These are phyloP conservation scores for Nixonia krombeini DNA, from an alignment of 1,140 invertebrate species.

Conservation along the genomic window DNA sequence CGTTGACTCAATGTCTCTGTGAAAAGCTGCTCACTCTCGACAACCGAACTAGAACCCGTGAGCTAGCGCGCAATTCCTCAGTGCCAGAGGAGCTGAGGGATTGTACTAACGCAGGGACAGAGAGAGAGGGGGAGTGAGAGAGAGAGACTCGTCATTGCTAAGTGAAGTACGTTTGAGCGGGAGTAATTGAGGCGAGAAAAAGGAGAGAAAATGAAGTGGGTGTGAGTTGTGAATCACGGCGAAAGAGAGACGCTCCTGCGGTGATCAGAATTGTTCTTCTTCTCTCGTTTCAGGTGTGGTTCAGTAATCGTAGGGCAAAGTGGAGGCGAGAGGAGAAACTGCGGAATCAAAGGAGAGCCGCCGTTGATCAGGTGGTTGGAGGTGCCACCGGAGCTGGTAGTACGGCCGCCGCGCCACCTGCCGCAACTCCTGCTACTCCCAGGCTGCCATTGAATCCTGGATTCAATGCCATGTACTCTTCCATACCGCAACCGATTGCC, in stretches of 20 bases:
- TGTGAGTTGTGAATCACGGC: constrained; percentile 21
- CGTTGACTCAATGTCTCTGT: too few species aligned
- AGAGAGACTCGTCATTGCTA: too few species aligned
- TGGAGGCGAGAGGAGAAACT: constrained; percentile 99
- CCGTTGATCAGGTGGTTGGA: constrained; percentile 73
- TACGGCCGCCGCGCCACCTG: constrained; percentile 74
- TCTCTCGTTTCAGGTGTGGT: constrained; percentile 88
- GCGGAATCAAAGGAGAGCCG: constrained; percentile 86
- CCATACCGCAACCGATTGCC: constrained; percentile 93
- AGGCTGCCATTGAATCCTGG: constrained; percentile 87
- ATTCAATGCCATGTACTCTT: constrained; percentile 96
- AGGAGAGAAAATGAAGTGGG: constrained; percentile 21
- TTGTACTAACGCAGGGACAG: too few species aligned
- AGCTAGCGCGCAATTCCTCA: too few species aligned
- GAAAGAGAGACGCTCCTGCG: constrained; percentile 14
- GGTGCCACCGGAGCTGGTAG: constrained; percentile 67
- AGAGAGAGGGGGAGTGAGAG: constrained; percentile 10
- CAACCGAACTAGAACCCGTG: too few species aligned
- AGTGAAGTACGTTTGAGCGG: constrained; percentile 15
- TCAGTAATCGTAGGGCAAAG: constrained; percentile 98
- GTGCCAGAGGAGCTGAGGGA: too few species aligned
- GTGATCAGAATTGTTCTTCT: constrained; percentile 26
- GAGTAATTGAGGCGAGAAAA: constrained; percentile 14
- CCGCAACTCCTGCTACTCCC: constrained; percentile 74
- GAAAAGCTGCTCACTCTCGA: too few species aligned